Evolutionary conservation across 2,888 invertebrate genomes (phyloP).

Genomic region (Teleiodes luculella): DNA sequence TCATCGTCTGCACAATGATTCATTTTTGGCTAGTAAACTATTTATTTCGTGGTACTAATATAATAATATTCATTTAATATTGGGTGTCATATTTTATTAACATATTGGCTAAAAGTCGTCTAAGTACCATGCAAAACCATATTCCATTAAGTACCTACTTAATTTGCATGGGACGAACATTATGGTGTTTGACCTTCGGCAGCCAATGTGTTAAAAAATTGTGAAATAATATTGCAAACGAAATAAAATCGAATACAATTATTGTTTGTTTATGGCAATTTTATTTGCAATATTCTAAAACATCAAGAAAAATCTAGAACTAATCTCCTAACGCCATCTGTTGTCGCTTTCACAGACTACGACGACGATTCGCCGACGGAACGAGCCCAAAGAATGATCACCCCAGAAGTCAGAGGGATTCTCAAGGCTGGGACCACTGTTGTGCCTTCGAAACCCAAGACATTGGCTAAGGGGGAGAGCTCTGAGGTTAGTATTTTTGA

Average conservation of each 20-base stretch:
- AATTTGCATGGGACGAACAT: too few relatives aligned
- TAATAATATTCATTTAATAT: not conserved
- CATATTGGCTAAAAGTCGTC: too few relatives aligned
- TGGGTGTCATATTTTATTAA: not conserved
- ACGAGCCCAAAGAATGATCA: constrained; percentile 76
- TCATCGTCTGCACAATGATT: not conserved
- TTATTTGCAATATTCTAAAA: not conserved
- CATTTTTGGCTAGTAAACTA: not conserved
- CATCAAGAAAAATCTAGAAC: not conserved
- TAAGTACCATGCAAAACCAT: too few relatives aligned
- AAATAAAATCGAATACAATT: not conserved
- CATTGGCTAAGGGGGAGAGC: constrained; percentile 69
- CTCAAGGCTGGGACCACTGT: constrained; percentile 73
- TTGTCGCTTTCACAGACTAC: constrained; percentile 42
- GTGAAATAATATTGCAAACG: not conserved
- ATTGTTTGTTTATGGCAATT: not conserved
- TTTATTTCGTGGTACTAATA: constrained; percentile 2
- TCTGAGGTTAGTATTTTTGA: constrained; percentile 63
- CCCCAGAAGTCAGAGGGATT: constrained; percentile 76
- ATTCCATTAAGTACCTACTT: too few relatives aligned
- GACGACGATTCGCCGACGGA: constrained; percentile 68
- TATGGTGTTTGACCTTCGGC: too few relatives aligned
- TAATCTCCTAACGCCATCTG: not conserved
- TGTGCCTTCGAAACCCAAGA: constrained; percentile 58
- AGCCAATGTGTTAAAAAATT: too few relatives aligned